Base-by-base conservation (phyloP, 1,140 invertebrate species). In the Cardiocondyla obscurior region DNA sequence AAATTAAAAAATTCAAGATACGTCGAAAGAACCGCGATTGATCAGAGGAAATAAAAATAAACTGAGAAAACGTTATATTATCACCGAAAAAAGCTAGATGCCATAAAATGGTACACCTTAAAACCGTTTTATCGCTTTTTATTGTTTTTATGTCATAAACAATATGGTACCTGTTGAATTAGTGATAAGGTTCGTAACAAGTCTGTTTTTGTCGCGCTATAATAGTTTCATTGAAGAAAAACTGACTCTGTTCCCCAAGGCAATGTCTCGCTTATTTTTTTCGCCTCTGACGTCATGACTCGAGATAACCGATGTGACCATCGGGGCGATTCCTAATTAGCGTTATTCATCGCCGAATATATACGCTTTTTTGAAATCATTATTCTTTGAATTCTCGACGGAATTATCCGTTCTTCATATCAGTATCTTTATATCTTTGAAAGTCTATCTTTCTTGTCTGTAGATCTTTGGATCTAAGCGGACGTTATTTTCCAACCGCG, bases 171-270 rank as follows among this genome's bases (percentile, higher is more conserved):
- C 3, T 39, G 8, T 58, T 30, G 51, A 39, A 58, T 73, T 57
- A 55, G 57, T 72, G 33, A 58, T 57, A 39, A 73, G 53, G 2
- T 73, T 57, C 39, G 5, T 73, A 36, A 7, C 28, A 49, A 70
- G 28, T 39, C 8, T 58, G 25, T 22, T 73, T n/a, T 57, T 57
- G 39, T 19, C 51, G 16, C 3, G 22, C 36, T 19, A 25, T 28
- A 44, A 76, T 76, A 62, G 39, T 76, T 69, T 12, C 7, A 39
- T 79, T 55, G 46, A 69, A 28, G 46, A 67, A 79, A 67, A 79
- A 53, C n/a, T 22, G 12, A 53, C 4, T n/a, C n/a, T 6, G 30
- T 64, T 51, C 4, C 7, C 14, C 74, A 28, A 10, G 46, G 22
- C 49, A 39, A 3, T n/a, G 22, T 53, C 30, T 67, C 16, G n/a